Base-by-base conservation (phyloP, 2,113 vertebrate species). In the Columbina picui region DNA sequence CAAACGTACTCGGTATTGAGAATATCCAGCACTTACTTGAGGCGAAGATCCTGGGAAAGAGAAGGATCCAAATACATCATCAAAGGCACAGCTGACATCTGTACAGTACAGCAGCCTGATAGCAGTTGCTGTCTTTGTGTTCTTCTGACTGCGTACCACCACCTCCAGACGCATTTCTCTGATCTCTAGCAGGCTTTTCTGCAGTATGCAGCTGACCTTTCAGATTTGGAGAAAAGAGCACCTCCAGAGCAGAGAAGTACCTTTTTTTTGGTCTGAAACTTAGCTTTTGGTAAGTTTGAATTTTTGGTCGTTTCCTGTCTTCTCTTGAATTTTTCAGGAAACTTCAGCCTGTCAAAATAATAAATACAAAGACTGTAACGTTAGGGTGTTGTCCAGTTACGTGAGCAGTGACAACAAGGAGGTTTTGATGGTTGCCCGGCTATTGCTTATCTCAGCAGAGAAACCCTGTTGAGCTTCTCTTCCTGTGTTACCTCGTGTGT, bases 281-380 rank as follows among this genome's bases (percentile, higher is more conserved):
- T 76, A 3, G 20, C 73, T 78, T 84, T 34, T 34, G 49, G 16
- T 61, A 22, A 29, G 26, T 75, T 47, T 82, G 60, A 77, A 8
- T 69, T 52, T 67, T 84, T 50, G 49, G 41, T 60, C 3, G 8
- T 74, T 89, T 87, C 43, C 64, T 74, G 41, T 68, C 91, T 81
- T 89, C 55, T 91, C 57, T 36, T 70, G 30, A 59, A 12, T 64
- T 91, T 70, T 87, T 82, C 57, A 75, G 84, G 74, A 87, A 89
- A 23, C 87, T 77, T 12, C 53, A 47, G 56, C 49, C 2, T 60
- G 14, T 64, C 26, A 76, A 30, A 61, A 25, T 50, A 38, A 2
- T 38, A 55, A 69, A 26, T 47, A 10, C 3, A 26, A 68, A 57
- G 20, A 18, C 59, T 87, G 34, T 41, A 41, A n/a, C 0, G 0